Percentiles rank a stretch among this genome's conserved stretches.
These are phyloP conservation scores for Drosophila mulleri DNA, from an alignment of 2,888 invertebrate genomes.

Conservation along the genomic window DNA sequence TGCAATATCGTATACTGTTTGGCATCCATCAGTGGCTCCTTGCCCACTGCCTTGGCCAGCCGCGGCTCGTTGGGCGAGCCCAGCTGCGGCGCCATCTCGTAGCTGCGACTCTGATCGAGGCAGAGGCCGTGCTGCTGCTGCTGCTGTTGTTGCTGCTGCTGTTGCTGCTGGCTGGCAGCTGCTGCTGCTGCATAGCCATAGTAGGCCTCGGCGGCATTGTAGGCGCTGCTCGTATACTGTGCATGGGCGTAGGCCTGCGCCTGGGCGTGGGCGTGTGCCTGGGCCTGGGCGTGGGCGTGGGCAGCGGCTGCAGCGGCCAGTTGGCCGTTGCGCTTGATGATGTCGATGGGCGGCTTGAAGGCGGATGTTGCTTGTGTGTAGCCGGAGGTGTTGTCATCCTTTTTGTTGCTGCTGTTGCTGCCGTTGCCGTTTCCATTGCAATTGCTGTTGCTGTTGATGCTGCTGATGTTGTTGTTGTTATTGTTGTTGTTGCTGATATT, in stretches of 20 bases:
- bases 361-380: slow-evolving; percentile 92
- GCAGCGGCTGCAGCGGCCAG: slow-evolving; percentile 64
- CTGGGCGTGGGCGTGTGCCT: slow-evolving; percentile 47
- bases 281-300: slow-evolving; percentile 61
- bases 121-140: slow-evolving; percentile 42
- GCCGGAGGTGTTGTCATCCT: slow-evolving; percentile 82
- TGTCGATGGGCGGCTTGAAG: slow-evolving; percentile 90
- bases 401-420: slow-evolving; percentile 13
- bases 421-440: background rate
- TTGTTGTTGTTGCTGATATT: slow-evolving; percentile 35
- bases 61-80: slow-evolving; percentile 37
- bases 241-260: slow-evolving; percentile 53
- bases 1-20: slow-evolving; percentile 95
- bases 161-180: slow-evolving; percentile 58
- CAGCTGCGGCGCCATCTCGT: slow-evolving; percentile 59
- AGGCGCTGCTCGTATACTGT: slow-evolving; percentile 65
- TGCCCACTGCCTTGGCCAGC: slow-evolving; percentile 24
- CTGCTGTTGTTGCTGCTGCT: slow-evolving; percentile 44
- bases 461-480: slow-evolving; percentile 63
- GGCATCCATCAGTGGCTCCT: slow-evolving; percentile 82
- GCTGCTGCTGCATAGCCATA: slow-evolving; percentile 77
- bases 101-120: slow-evolving; percentile 37
- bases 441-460: background rate
- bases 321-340: slow-evolving; percentile 86
- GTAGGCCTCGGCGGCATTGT: slow-evolving; percentile 75